These are phyloP conservation scores for Smittia sp. DNA, from an alignment of 2,888 invertebrate genomes.

Conservation along the genomic window DNA sequence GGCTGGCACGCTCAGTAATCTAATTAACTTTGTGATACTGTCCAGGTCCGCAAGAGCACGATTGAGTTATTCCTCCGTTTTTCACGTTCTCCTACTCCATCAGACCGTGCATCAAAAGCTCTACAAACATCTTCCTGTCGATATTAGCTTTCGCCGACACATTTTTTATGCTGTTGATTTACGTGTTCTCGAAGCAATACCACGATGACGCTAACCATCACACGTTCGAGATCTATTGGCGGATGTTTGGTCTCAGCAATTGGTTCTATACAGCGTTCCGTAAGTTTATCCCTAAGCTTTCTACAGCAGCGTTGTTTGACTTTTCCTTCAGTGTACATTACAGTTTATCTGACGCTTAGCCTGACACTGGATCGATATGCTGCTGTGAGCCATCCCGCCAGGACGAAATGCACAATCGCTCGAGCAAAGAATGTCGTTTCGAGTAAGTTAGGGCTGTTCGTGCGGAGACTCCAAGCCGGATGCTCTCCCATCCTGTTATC, in stretches of 20 bases:
- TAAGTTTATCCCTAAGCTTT: constrained; percentile 52
- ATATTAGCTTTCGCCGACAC: constrained; percentile 70
- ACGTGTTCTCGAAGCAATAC: constrained; percentile 62
- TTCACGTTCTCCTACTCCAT: too few relatives aligned
- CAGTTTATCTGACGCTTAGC: constrained; percentile 72
- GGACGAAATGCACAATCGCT: neutral
- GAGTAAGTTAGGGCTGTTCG: neutral
- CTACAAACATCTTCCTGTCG: constrained; percentile 72
- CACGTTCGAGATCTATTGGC: constrained; percentile 59
- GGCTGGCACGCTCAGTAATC: neutral
- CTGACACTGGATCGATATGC: constrained; percentile 75
- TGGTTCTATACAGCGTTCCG: constrained; percentile 68
- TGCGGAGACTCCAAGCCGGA: too few relatives aligned
- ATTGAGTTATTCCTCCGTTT: neutral
- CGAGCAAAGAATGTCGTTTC: constrained; percentile 1
- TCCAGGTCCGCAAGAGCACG: neutral
- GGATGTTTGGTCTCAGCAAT: constrained; percentile 59
- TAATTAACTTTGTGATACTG: constrained; percentile 6
- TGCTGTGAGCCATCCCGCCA: constrained; percentile 66
- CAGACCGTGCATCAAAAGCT: constrained; percentile 67
- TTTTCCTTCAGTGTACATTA: constrained; percentile 58
- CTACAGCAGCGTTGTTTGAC: too few relatives aligned
- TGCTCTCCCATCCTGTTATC: neutral
- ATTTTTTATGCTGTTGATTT: constrained; percentile 64
- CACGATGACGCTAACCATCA: constrained; percentile 58